Conservation (phyloP, 2,888 invertebrate genomes). For the Chloroclysta siterata region DNA sequence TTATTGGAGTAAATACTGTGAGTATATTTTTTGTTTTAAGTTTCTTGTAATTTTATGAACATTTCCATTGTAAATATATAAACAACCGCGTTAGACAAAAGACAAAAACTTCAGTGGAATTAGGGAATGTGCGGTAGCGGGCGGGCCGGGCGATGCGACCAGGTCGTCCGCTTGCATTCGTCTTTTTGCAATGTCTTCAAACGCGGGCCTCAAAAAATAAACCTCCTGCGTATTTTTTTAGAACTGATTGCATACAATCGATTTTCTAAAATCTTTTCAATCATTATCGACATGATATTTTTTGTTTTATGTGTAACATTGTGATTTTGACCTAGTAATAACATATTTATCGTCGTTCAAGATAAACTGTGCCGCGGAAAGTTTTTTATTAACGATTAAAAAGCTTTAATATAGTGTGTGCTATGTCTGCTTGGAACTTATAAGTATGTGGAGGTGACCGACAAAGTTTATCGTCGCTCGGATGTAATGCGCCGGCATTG, state of each 20-base stretch:
- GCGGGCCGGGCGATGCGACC: constrained; percentile 54
- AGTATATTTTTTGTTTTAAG: constrained; percentile 62
- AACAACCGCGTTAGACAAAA: too few species aligned
- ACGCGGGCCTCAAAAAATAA: constrained; percentile 47
- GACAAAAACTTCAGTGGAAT: constrained; percentile 55
- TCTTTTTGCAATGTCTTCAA: constrained; percentile 78
- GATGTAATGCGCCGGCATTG: constrained; percentile 79
- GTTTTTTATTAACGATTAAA: constrained; percentile 13
- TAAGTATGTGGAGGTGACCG: constrained; percentile 61
- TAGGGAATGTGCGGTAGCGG: constrained; percentile 59
- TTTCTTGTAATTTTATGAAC: too few species aligned
- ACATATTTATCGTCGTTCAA: not conserved
- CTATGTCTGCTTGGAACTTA: constrained; percentile 34
- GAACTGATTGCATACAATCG: constrained; percentile 6
- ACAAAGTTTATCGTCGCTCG: constrained; percentile 82
- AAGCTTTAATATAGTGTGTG: constrained; percentile 18
- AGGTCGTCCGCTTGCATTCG: constrained; percentile 67
- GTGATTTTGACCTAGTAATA: not conserved
- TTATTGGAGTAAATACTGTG: constrained; percentile 70
- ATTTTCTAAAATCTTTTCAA: not conserved
- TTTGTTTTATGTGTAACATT: not conserved
- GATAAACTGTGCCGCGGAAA: constrained; percentile 13
- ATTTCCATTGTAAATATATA: too few species aligned
- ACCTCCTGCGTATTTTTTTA: constrained; percentile 1
- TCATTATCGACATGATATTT: not conserved